Evolutionary conservation across 2,888 invertebrate genomes (phyloP), one percentile per base, ranked within the genome.

Genomic region (Caenorhabditis panamensis): DNA sequence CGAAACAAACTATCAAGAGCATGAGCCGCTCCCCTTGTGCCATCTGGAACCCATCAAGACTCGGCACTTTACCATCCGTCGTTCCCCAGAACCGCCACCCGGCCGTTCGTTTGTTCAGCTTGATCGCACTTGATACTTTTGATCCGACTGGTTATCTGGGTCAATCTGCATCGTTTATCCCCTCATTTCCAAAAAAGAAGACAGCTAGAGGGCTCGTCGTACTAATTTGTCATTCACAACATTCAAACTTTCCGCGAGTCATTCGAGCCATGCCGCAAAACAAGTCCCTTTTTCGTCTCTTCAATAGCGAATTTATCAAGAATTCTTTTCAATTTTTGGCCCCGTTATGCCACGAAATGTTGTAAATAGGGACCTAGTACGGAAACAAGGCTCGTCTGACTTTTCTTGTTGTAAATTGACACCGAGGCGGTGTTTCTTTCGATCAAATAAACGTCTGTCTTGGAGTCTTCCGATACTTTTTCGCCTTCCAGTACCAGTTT

Each of bases 41-140:
- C 71, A 71, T 71, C 71, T 71, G 71, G 54, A 71, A 44, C 56
- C 71, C 44, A 71, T 71, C 36, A 47, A 71, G 62, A 63, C 18
- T 28, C n/a, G n/a, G 58, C 36, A 58, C 67, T 63, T 37, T 54
- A 44, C 49, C 47, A 4, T 5, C 13, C 26, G 26, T 18, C 18
- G n/a, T n/a, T n/a, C 36, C 31, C 16, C 11, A 13, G 9, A 9
- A 4, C 31, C 31, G 4, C 31, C 9, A 6, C 31, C 9, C 31
- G 4, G n/a, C 61, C 54, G 62, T 71, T 62, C 71, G 71, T 71
- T 71, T 71, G 71, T 31, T 24, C 24, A n/a, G n/a, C n/a, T n/a
- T n/a, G n/a, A n/a, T n/a, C n/a, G n/a, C 51, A 24, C 22, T 51
- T 54, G 54, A 54, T 44, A 26, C 61, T 71, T 62, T 71, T 62